Percentiles rank a stretch among this genome's conserved stretches.
Evolutionary conservation across 2,797 vertebrate species (phyloP).

Genomic region (Cottoperca gobio): DNA sequence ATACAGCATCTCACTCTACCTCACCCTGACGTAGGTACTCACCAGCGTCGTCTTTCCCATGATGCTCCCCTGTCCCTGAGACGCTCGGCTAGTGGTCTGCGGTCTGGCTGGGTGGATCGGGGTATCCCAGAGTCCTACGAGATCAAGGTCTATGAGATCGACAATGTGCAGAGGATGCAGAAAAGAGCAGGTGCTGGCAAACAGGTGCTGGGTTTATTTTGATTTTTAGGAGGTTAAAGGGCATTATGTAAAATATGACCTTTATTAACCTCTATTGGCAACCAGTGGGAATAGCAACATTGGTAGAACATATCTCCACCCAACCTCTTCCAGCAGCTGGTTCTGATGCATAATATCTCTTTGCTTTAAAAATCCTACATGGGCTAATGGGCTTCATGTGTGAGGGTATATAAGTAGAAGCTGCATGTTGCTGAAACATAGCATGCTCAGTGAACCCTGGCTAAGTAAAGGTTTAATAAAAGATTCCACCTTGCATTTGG

Average conservation of each 20-base stretch:
- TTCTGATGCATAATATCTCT: not conserved
- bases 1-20: conserved; percentile 42
- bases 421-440: not conserved
- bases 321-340: not conserved
- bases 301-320: not conserved
- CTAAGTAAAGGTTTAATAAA: conserved; percentile 16
- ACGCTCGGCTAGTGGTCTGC: conserved; percentile 84
- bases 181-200: conserved; percentile 87
- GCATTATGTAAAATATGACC: conserved; percentile 39
- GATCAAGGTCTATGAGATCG: conserved; percentile 97
- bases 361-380: not conserved
- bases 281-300: not conserved
- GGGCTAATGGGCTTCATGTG: not conserved
- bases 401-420: not conserved
- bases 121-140: conserved; percentile 92
- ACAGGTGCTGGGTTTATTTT: conserved; percentile 85
- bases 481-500: not conserved
- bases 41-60: conserved; percentile 88
- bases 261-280: conserved; percentile 38
- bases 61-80: conserved; percentile 85
- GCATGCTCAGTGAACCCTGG: not conserved
- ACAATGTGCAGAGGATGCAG: conserved; percentile 92
- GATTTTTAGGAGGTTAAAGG: conserved; percentile 53
- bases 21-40: conserved; percentile 82
- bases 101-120: conserved; percentile 90